Evolutionary conservation across 2,113 vertebrate species (phyloP), one percentile per base, ranked within the genome.

Genomic region (Sisor rabdophorus): DNA sequence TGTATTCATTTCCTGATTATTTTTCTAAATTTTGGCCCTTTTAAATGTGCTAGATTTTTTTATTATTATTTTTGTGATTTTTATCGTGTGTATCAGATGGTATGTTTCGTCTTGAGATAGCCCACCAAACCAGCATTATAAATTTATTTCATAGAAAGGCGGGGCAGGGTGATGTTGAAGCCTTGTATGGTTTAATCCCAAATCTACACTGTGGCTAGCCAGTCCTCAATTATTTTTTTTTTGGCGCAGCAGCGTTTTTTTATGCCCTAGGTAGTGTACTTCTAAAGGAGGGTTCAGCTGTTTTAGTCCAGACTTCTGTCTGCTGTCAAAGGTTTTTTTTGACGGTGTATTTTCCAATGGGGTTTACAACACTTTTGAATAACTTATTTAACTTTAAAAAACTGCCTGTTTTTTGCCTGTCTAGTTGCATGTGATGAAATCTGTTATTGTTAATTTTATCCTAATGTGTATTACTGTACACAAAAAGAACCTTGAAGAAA

Each of bases 121-220:
- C 40, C 36, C 4, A 48, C 54, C 48, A 53, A 26, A 11, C 13
- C 30, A 58, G n/a, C 9, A 36, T 75, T 28, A 36, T 36, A 36
- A 4, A 7, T 4, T 36, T 36, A 36, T 4, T 4, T 4, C 32
- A 36, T 36, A 64, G 59, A 61, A 56, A 61, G 77, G 69, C 70
- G 60, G 77, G 77, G 77, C 69, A 64, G 59, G 58, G n/a, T 20
- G 17, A 44, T 56, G n/a, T 71, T 55, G 16, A 56, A 2, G 19
- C 20, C 0, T 0, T 71, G 20, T 72, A 19, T 50, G 36, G 64
- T 24, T 5, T 48, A 10, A 48, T 47, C 5, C 16, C 16, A 69
- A 69, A 69, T 52, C 53, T 24, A 3, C 53, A 15, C 70, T 8
- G 2, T 69, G 47, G 65, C 19, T 1, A 69, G 19, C 0, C 11